Base-by-base conservation (phyloP, 2,797 vertebrate genomes). In the Syngnathus acus region DNA sequence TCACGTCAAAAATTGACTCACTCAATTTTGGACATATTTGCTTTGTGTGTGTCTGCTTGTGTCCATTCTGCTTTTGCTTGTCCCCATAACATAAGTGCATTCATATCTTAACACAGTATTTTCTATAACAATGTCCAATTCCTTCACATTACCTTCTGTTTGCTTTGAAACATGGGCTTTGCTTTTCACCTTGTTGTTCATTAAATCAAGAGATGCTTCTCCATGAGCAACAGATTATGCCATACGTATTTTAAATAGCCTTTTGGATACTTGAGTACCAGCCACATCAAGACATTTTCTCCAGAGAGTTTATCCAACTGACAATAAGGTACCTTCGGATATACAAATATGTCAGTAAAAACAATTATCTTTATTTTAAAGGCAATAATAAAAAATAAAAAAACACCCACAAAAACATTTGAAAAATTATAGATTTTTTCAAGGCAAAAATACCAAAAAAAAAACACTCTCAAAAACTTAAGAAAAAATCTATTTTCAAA, bases 351-450 rank as follows among this genome's bases (percentile, higher is more conserved):
- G 16, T 57, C 13, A 16, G 37, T 16, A 32, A 11, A 13, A 55
- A 26, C 21, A 5, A 6, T 32, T 14, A 13, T 55, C 11, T 14
- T 55, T 26, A 14, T 43, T 43, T 43, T 42, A 42, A 55, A 55
- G 11, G 23, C 53, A 55, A 55, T 19, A n/a, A 19, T 81, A 93
- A 21, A 9, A 54, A 26, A 38, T 32, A 32, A 32, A 32, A 32
- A 32, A 4, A 32, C 32, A 32, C 32, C 3, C 3, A 4, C 32
- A 32, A 32, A 32, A 32, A 32, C 32, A 32, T 32, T 32, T 32
- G 32, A 32, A 32, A 32, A 32, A 0, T 32, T 32, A 4, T 32
- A 32, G 32, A 32, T 32, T 32, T 32, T 32, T 32, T 32, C 32
- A 32, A 32, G 32, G 32, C 4, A 37, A 38, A 50, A 4, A 19